Evolutionary conservation across 1,140 invertebrate species (phyloP).

Genomic region (Drosophila watanabei): DNA sequence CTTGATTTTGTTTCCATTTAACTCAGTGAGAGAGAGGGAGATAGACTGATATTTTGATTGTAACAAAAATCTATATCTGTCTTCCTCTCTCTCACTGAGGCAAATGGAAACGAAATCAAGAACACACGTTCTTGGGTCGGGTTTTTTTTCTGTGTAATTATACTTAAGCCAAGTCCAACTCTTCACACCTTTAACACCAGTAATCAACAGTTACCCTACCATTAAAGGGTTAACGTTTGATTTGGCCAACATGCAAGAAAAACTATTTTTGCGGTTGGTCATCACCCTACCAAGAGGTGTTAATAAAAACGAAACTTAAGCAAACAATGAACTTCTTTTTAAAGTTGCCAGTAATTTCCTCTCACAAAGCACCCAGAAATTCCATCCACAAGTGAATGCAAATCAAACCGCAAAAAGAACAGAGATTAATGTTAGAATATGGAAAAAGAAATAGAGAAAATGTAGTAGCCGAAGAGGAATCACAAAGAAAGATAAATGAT

Average conservation of each 20-base stretch:
- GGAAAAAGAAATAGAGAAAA: slow-evolving; percentile 4
- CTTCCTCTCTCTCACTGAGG: no score
- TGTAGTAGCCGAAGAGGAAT: slow-evolving; percentile 14
- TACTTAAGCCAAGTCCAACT: no score
- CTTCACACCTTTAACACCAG: no score
- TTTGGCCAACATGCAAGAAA: background rate
- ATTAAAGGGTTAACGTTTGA: slow-evolving; percentile 15
- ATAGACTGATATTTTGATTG: no score
- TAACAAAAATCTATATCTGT: no score
- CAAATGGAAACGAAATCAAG: no score
- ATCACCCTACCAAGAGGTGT: background rate
- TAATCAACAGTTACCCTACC: background rate
- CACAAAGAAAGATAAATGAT: slow-evolving; percentile 59
- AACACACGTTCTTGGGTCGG: no score
- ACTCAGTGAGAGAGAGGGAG: no score
- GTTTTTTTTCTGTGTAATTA: no score
- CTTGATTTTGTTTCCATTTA: no score
- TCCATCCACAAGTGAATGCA: slow-evolving; percentile 24
- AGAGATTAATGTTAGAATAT: slow-evolving; percentile 42
- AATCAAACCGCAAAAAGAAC: slow-evolving; percentile 40
- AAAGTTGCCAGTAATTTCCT: slow-evolving; percentile 27
- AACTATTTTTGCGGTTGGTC: slow-evolving; percentile 19
- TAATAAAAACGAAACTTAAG: slow-evolving; percentile 39
- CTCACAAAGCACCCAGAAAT: slow-evolving; percentile 11
- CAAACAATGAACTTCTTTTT: slow-evolving; percentile 27